These are phyloP conservation scores for Panurus biarmicus DNA, from an alignment of 2,113 vertebrate genomes.

Conservation along the genomic window DNA sequence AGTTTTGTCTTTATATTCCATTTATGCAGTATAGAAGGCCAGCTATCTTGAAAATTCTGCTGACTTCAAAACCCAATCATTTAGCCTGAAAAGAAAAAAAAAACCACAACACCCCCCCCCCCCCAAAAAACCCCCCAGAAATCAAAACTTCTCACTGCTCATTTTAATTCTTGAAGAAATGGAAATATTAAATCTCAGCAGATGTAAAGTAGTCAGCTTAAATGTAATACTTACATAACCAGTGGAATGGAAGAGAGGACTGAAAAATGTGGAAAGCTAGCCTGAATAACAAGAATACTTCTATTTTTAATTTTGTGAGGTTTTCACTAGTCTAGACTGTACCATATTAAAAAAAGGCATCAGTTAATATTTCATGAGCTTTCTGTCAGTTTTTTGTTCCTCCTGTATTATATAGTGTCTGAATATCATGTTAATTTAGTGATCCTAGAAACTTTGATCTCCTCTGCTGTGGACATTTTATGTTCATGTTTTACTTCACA, in stretches of 20 bases:
- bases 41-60: conserved; percentile 72
- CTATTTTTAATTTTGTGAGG: conserved; percentile 6
- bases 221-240: background rate
- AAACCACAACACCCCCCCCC: no score
- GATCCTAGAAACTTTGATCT: background rate
- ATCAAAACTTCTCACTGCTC: conserved; percentile 49
- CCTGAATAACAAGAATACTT: background rate
- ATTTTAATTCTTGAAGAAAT: conserved; percentile 64
- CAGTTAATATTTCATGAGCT: background rate
- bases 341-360: background rate
- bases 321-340: conserved; percentile 26
- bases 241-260: background rate
- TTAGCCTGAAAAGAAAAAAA: conserved; percentile 63
- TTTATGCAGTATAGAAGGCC: conserved; percentile 67
- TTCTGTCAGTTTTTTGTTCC: conserved; percentile 28
- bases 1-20: conserved; percentile 78
- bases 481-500: conserved; percentile 20
- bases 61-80: conserved; percentile 73
- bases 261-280: background rate
- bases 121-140: conserved; percentile 53
- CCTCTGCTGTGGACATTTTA: background rate
- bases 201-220: conserved; percentile 21
- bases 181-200: conserved; percentile 49
- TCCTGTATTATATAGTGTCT: background rate
- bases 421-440: conserved; percentile 1